Percentiles rank a stretch among this genome's conserved stretches.
Evolutionary conservation across 92 coral and sea anemone species (phyloP).

Genomic region (Epizoanthus stellaris): DNA sequence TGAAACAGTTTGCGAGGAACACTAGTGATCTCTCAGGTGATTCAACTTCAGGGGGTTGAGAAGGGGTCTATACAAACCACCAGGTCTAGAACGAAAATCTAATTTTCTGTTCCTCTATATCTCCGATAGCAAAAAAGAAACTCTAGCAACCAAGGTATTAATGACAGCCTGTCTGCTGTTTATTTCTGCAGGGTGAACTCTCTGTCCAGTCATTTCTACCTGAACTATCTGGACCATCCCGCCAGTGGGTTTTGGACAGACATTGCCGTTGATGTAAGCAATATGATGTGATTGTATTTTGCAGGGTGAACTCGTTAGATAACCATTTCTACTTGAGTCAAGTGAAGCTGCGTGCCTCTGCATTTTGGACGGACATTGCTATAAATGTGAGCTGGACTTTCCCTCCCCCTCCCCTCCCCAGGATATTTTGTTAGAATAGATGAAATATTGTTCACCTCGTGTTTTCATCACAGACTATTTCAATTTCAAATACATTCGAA

Average conservation of each 20-base stretch:
- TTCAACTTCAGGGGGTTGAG: too few relatives aligned
- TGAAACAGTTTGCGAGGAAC: too few relatives aligned
- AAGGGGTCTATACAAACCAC: too few relatives aligned
- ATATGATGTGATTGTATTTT: neutral
- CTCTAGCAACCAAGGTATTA: too few relatives aligned
- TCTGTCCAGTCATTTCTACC: conserved; percentile 62
- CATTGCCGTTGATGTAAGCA: conserved; percentile 67
- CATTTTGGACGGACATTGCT: conserved; percentile 8
- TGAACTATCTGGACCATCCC: conserved; percentile 23
- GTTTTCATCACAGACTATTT: too few relatives aligned
- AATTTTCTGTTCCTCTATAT: too few relatives aligned
- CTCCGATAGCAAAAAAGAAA: too few relatives aligned
- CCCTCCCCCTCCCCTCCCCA: neutral
- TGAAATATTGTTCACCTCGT: too few relatives aligned
- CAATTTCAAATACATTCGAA: too few relatives aligned
- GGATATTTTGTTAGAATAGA: too few relatives aligned
- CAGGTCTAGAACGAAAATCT: too few relatives aligned
- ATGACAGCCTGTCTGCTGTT: neutral
- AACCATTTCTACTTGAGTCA: conserved; percentile 15
- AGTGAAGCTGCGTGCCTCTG: neutral
- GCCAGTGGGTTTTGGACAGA: conserved; percentile 69
- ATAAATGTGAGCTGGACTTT: neutral
- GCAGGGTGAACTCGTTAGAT: conserved; percentile 7
- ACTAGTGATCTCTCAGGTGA: too few relatives aligned
- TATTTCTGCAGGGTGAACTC: conserved; percentile 58